Conservation (phyloP, 2,888 invertebrate species). For the Deilephila elpenor region DNA sequence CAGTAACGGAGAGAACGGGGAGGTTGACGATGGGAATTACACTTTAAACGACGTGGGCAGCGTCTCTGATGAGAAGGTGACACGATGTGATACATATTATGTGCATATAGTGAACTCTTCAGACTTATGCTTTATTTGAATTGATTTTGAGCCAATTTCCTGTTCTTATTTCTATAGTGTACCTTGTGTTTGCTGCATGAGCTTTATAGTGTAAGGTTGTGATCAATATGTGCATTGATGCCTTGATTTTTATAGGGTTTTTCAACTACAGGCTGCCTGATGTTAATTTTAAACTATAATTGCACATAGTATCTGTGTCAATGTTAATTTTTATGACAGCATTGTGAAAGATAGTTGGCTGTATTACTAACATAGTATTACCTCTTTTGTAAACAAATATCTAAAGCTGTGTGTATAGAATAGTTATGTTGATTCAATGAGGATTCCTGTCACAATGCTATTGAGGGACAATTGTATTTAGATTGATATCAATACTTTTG, state of each 20-base stretch:
- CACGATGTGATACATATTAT: constrained; percentile 59
- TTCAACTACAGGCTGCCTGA: neutral
- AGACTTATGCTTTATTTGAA: constrained; percentile 60
- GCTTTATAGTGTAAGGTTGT: constrained; percentile 49
- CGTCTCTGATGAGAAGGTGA: constrained; percentile 82
- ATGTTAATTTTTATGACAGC: neutral
- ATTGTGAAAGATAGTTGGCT: neutral
- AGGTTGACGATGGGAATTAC: constrained; percentile 79
- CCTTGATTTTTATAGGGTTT: neutral
- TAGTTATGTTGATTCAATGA: too few relatives aligned
- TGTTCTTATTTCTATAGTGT: constrained; percentile 59
- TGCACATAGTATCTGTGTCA: neutral
- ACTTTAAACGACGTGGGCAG: constrained; percentile 78
- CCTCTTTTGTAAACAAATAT: neutral
- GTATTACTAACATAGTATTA: neutral
- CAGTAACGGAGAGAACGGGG: constrained; percentile 83
- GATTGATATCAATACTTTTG: too few relatives aligned
- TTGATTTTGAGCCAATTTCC: constrained; percentile 61
- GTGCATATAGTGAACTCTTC: constrained; percentile 33
- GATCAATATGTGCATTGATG: constrained; percentile 1
- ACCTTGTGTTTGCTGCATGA: constrained; percentile 59
- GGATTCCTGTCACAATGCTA: too few relatives aligned
- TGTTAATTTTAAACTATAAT: neutral
- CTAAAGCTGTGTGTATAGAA: too few relatives aligned
- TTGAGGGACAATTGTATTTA: too few relatives aligned